A percentile compares a stretch with the other conserved stretches of the same genome.
phyloP scores from a whole-genome alignment of 1,140 invertebrate species.

The Zophobas morio region DNA sequence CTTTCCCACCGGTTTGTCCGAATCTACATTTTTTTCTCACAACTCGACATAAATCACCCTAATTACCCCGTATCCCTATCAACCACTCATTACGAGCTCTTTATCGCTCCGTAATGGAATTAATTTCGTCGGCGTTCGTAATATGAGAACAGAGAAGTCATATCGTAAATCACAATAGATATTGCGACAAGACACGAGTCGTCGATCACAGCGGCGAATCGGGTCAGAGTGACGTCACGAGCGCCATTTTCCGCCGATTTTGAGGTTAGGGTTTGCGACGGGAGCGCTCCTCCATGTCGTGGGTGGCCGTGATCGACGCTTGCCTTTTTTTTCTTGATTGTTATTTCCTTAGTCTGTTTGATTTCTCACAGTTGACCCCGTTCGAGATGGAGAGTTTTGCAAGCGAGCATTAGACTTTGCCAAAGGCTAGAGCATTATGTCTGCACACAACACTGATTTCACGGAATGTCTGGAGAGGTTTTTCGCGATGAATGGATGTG shows the following conservation, averaged over 20 bases:
- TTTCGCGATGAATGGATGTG: neutral
- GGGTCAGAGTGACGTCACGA: neutral
- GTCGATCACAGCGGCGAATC: conserved; percentile 5
- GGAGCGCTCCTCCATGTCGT: neutral
- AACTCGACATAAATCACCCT: conserved; percentile 6
- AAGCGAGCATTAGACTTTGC: conserved; percentile 39
- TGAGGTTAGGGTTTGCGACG: neutral
- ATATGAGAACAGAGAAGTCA: conserved; percentile 13
- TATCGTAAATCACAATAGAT: conserved; percentile 38
- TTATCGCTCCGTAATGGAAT: conserved; percentile 3
- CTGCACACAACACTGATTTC: conserved; percentile 23
- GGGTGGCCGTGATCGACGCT: conserved; percentile 32
- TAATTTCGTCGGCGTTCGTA: conserved; percentile 29
- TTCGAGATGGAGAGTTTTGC: conserved; percentile 45
- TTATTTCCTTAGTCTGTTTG: conserved; percentile 15
- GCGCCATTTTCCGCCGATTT: neutral
- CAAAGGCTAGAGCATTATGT: conserved; percentile 37
- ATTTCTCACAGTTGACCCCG: conserved; percentile 44
- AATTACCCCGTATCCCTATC: neutral
- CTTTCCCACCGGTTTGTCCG: neutral
- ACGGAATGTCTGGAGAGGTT: conserved; percentile 8
- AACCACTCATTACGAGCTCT: neutral
- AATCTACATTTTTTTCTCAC: conserved; percentile 12
- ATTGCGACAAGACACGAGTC: conserved; percentile 27
- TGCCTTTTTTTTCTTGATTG: conserved; percentile 11